Base-by-base conservation (phyloP, 2,113 vertebrate species). In the Amia ocellicauda region DNA sequence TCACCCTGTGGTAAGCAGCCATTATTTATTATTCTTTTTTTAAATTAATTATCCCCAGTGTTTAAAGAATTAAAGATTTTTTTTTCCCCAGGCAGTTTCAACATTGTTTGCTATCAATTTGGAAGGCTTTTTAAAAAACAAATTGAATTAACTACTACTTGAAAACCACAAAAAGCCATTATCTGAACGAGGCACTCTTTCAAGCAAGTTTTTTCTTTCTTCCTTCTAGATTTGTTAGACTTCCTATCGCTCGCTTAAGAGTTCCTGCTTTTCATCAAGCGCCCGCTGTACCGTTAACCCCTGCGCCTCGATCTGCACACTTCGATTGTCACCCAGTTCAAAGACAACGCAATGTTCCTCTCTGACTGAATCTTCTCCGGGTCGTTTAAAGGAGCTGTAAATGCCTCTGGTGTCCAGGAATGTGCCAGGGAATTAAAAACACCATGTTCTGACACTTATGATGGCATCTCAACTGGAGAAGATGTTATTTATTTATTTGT, bases 21-120 rank as follows among this genome's bases (percentile, higher is more conserved):
- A 78, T 83, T 84, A 81, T 71, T 63, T 73, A 71, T 75, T 74
- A 79, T 74, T 77, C 67, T 76, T 68, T 70, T 59, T 69, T 67
- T 57, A 75, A 47, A 74, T 40, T 64, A 75, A 82, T 73, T 80
- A 77, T 66, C 70, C 52, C 73, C 57, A n/a, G 60, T 64, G 64
- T 66, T 65, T 78, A 80, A 84, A 82, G 74, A 85, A 80, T 78
- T 72, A 80, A 82, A 84, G 85, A 80, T 77, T 36, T 36, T n/a
- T 72, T 68, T 68, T 58, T 56, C 13, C 14, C 22, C 14, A 19
- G 19, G 11, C 29, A 22, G 28, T 20, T 57, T 22, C n/a, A 3
- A 69, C 72, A 63, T 68, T 49, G 49, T 43, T 70, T 53, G 7
- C 60, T 16, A 2, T 60, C 47, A 19, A 19, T 51, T 60, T n/a